phyloP scores from a whole-genome alignment of 2,797 vertebrate species.

The Syngnathus rostellatus region DNA sequence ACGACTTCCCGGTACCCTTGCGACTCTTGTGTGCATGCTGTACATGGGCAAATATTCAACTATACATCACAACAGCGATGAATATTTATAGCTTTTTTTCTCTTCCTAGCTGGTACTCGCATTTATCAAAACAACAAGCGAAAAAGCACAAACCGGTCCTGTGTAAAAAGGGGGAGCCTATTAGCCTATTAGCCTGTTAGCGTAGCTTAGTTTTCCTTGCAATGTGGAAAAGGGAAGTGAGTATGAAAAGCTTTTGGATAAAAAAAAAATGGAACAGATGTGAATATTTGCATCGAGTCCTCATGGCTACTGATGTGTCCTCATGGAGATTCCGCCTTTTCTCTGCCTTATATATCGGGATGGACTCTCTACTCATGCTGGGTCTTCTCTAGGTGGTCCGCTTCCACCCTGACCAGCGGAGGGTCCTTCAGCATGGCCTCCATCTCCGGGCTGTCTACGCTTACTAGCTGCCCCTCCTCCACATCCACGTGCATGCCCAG shows the following conservation, averaged over 20 bases:
- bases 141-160: background rate
- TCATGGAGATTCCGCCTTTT: conserved; percentile 21
- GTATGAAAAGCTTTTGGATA: conserved; percentile 43
- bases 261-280: conserved; percentile 44
- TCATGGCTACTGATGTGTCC: conserved; percentile 38
- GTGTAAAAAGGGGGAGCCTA: background rate
- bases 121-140: conserved; percentile 33
- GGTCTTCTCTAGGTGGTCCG: conserved; percentile 62
- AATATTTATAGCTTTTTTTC: conserved; percentile 33
- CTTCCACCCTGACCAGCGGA: conserved; percentile 78
- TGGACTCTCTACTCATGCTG: conserved; percentile 67
- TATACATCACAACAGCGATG: conserved; percentile 29
- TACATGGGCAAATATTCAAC: conserved; percentile 24
- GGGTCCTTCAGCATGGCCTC: conserved; percentile 66
- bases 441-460: conserved; percentile 65
- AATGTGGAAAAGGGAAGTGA: conserved; percentile 25
- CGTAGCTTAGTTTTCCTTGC: conserved; percentile 9
- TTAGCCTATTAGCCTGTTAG: conserved; percentile 14
- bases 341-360: conserved; percentile 3
- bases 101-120: conserved; percentile 19
- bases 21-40: conserved; percentile 20
- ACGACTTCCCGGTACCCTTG: conserved; percentile 19
- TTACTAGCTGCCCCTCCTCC: conserved; percentile 66
- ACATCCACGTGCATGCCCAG: conserved; percentile 45
- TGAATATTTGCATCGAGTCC: conserved; percentile 30